A percentile compares a stretch with the other conserved stretches of the same genome.
Conservation (phyloP, 1,140 invertebrate species). For the Zaprionus vittiger region DNA sequence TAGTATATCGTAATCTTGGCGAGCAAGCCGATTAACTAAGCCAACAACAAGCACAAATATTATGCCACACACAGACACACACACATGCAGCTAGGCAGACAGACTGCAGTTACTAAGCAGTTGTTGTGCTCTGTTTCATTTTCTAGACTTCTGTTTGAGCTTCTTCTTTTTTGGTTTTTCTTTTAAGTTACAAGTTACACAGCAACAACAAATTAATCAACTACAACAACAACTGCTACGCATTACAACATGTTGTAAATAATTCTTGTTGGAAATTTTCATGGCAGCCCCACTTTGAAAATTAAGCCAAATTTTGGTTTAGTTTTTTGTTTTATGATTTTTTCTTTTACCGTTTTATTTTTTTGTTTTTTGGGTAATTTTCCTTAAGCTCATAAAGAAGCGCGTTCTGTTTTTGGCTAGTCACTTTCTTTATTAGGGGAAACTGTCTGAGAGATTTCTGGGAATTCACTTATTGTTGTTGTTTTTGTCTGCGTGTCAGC, state of each 20-base stretch:
- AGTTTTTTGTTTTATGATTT: conserved; percentile 16
- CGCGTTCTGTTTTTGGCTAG: conserved; percentile 55
- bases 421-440: conserved; percentile 59
- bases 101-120: conserved; percentile 14
- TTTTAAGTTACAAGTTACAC: conserved; percentile 36
- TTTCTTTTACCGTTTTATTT: conserved; percentile 17
- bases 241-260: conserved; percentile 78
- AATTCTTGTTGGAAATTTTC: conserved; percentile 76
- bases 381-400: conserved; percentile 60
- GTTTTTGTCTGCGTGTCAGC: conserved; percentile 29
- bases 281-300: conserved; percentile 26
- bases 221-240: conserved; percentile 35
- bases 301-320: conserved; percentile 24
- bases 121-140: conserved; percentile 81
- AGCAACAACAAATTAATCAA: conserved; percentile 33
- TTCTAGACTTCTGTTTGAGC: conserved; percentile 60
- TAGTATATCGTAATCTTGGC: conserved; percentile 44
- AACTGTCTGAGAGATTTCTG: conserved; percentile 38
- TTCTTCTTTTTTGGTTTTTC: conserved; percentile 22
- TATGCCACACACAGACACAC: conserved; percentile 36
- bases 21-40: conserved; percentile 13
- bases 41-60: conserved; percentile 36
- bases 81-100: background rate
- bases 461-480: conserved; percentile 14
- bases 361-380: conserved; percentile 46